Percentiles rank a stretch among this genome's conserved stretches.
phyloP scores from a whole-genome alignment of 2,888 invertebrate genomes.

The Junonia oenone region DNA sequence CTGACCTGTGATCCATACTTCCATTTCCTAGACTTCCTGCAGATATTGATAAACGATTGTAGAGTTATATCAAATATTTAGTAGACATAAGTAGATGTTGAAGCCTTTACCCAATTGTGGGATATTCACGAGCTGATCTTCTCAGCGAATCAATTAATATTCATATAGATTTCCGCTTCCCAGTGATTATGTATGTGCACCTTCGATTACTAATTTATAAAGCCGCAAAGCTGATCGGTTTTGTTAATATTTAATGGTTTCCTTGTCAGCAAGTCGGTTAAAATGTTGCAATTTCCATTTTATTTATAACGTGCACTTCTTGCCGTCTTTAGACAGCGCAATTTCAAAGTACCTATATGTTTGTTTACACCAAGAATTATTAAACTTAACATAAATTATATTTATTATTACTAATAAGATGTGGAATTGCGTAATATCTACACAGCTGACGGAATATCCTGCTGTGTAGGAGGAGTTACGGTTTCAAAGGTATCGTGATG shows the following conservation, averaged over 20 bases:
- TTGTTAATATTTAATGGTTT: slow-evolving; percentile 4
- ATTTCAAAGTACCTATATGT: too few relatives aligned
- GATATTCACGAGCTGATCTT: neutral
- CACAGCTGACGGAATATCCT: too few relatives aligned
- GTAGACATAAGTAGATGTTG: neutral
- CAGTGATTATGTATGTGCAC: neutral
- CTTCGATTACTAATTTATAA: neutral
- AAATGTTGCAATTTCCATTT: neutral
- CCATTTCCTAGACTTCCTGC: too few relatives aligned
- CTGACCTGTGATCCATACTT: too few relatives aligned
- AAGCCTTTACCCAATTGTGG: neutral
- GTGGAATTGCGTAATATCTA: too few relatives aligned
- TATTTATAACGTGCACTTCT: neutral
- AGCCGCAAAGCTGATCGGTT: neutral
- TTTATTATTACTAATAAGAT: too few relatives aligned
- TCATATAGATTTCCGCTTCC: neutral
- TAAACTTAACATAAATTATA: too few relatives aligned
- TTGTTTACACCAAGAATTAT: too few relatives aligned
- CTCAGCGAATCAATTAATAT: neutral
- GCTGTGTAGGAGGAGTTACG: too few relatives aligned
- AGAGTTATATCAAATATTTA: too few relatives aligned
- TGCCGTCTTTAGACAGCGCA: neutral
- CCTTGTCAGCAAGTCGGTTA: neutral
- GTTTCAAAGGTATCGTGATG: too few relatives aligned
- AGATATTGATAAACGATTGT: too few relatives aligned